Percentiles rank a stretch among this genome's conserved stretches.
These are phyloP conservation scores for Hippopotamus amphibius DNA, from an alignment of 2,113 vertebrate species.

Conservation along the genomic window DNA sequence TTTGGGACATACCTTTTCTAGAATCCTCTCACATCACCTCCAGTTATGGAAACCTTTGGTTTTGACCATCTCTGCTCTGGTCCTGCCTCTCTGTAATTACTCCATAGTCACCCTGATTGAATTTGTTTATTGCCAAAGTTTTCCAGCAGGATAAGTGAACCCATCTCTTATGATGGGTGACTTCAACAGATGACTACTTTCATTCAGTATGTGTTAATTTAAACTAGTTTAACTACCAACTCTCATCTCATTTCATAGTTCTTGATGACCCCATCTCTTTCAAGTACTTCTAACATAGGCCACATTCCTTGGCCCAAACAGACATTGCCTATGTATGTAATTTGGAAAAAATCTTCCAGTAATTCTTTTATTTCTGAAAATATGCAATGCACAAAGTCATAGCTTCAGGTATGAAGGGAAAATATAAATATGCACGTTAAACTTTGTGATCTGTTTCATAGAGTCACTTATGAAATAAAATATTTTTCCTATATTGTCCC, in stretches of 20 bases:
- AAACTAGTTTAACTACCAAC: not conserved
- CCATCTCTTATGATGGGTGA: not conserved
- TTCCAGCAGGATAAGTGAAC: not conserved
- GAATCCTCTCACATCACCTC: not conserved
- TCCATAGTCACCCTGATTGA: not conserved
- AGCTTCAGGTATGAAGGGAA: not conserved
- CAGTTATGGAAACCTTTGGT: not conserved
- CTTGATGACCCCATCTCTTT: not conserved
- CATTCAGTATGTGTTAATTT: not conserved
- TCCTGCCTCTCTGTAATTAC: not conserved
- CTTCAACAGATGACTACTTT: not conserved
- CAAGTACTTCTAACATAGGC: not conserved
- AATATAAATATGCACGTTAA: constrained; percentile 29
- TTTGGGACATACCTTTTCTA: not conserved
- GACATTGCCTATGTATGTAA: not conserved
- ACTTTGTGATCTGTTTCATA: constrained; percentile 5
- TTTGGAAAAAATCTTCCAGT: constrained; percentile 29
- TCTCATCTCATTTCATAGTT: not conserved
- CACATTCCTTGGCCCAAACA: not conserved
- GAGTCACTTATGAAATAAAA: not conserved
- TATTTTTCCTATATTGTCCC: not conserved
- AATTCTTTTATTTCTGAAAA: constrained; percentile 51
- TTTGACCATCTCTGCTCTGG: not conserved
- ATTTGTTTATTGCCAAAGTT: not conserved
- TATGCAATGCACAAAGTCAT: not conserved